A percentile compares a stretch with the other conserved stretches of the same genome.
Conservation (phyloP, 2,888 invertebrate genomes). For the Matsumyia berberina region DNA sequence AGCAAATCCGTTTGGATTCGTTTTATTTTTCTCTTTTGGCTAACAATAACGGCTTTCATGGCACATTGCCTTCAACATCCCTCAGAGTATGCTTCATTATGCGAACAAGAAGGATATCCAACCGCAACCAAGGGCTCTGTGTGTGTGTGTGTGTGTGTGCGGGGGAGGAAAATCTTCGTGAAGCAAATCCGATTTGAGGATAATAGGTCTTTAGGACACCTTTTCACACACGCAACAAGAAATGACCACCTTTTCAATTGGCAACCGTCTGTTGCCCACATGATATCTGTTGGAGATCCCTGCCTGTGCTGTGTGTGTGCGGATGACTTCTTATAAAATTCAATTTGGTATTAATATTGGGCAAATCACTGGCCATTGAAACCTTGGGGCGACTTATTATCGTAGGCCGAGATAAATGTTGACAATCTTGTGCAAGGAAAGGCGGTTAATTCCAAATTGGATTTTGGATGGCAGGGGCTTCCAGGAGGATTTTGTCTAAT, state of each 20-base stretch:
- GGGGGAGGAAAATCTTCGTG: conserved; percentile 38
- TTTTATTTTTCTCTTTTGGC: conserved; percentile 34
- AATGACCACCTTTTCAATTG: conserved; percentile 67
- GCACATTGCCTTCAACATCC: conserved; percentile 64
- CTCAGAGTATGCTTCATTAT: conserved; percentile 71
- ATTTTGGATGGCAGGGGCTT: conserved; percentile 37
- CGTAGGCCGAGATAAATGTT: conserved; percentile 60
- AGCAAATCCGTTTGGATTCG: conserved; percentile 59
- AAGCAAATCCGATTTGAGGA: conserved; percentile 74
- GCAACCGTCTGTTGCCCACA: conserved; percentile 50
- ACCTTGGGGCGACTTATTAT: conserved; percentile 38
- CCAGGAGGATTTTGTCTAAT: neutral
- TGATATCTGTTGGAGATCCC: conserved; percentile 5
- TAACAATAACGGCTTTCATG: conserved; percentile 71
- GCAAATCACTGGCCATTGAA: conserved; percentile 29
- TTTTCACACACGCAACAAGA: conserved; percentile 74
- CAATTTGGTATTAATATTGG: conserved; percentile 70
- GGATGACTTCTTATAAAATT: conserved; percentile 60
- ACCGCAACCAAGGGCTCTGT: conserved; percentile 37
- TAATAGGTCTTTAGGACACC: conserved; percentile 75
- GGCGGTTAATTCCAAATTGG: conserved; percentile 71
- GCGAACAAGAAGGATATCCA: conserved; percentile 58
- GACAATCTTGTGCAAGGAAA: conserved; percentile 58
- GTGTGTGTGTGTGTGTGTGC: neutral
- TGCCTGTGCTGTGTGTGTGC: neutral